Evolutionary conservation across 53 echinoderm and acorn worm genomes (phyloP).

Genomic region (Paracentrotus lividus): DNA sequence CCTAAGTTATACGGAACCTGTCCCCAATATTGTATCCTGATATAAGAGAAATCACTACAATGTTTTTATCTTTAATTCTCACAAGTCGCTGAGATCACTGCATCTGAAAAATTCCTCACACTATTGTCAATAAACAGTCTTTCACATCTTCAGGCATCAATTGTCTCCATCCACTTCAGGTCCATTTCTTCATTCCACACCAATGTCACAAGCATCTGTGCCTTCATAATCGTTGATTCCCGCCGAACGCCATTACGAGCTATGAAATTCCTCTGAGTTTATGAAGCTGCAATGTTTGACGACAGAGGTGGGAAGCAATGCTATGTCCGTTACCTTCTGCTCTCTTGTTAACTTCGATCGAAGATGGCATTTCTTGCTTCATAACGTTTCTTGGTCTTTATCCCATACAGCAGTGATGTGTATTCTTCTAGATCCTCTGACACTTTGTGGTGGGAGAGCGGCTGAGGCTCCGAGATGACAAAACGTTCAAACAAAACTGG

Average conservation of each 20-base stretch:
- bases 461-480: not conserved
- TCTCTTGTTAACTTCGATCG: not conserved
- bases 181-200: constrained; percentile 25
- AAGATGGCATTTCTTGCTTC: constrained; percentile 13
- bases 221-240: not conserved
- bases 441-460: not conserved
- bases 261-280: not conserved
- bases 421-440: not conserved
- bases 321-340: no score
- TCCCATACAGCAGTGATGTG: not conserved
- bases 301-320: not conserved
- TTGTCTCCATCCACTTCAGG: not conserved
- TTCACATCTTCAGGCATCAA: not conserved
- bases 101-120: not conserved
- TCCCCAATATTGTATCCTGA: not conserved
- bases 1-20: no score
- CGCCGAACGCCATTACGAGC: not conserved
- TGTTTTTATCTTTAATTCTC: not conserved
- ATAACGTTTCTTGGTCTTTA: not conserved
- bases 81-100: not conserved
- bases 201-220: not conserved
- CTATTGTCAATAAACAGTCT: not conserved
- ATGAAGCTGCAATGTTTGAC: no score
- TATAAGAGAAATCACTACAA: not conserved
- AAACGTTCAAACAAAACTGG: constrained; percentile 6